Conservation (phyloP, 2,113 vertebrate genomes). For the Progne subis region DNA sequence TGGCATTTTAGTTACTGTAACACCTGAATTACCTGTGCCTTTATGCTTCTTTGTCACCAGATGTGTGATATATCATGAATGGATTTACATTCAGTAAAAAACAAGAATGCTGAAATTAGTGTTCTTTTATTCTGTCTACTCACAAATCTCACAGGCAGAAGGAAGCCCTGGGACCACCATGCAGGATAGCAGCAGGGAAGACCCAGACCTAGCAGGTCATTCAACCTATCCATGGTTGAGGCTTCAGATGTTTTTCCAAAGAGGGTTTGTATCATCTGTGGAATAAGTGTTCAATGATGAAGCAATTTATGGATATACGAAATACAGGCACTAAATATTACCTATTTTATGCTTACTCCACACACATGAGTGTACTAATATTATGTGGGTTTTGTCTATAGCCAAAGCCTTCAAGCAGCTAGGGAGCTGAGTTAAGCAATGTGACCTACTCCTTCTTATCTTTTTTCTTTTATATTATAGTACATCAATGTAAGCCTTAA, state of each 20-base stretch:
- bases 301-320: neutral
- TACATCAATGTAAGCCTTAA: neutral
- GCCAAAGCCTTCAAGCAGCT: neutral
- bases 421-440: neutral
- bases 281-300: accelerated
- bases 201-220: neutral
- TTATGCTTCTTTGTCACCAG: neutral
- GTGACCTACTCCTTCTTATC: neutral
- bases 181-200: neutral
- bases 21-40: neutral
- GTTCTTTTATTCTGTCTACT: neutral
- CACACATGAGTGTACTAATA: neutral
- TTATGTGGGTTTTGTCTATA: neutral
- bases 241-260: neutral
- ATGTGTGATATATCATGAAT: neutral
- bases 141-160: neutral
- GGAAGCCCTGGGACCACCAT: neutral
- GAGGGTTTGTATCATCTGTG: neutral
- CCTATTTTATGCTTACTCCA: neutral
- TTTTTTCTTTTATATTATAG: neutral
- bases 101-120: neutral
- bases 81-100: neutral
- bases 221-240: neutral
- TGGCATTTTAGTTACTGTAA: neutral
- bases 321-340: neutral